These are phyloP conservation scores for Podarcis raffonei DNA, from an alignment of 2,113 vertebrate genomes.

Conservation along the genomic window DNA sequence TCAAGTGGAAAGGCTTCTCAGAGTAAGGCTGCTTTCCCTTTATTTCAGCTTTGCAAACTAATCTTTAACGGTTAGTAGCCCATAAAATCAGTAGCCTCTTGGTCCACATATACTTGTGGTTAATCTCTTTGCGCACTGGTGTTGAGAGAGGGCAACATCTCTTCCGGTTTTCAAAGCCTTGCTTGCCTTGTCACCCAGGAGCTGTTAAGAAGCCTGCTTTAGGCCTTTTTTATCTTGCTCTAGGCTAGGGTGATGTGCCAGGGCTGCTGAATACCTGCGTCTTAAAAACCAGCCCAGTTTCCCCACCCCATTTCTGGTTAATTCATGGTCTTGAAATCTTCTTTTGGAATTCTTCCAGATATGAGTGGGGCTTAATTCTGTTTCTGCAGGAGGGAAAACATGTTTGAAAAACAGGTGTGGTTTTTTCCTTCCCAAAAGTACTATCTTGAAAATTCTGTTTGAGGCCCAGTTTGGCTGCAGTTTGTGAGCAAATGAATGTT, in stretches of 20 bases:
- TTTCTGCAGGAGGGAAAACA: background rate
- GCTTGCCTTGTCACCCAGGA: background rate
- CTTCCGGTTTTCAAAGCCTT: background rate
- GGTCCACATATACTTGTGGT: background rate
- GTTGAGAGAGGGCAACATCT: conserved; percentile 25
- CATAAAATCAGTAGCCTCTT: background rate
- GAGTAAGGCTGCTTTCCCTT: conserved; percentile 79
- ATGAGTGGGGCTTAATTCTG: background rate
- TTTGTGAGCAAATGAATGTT: background rate
- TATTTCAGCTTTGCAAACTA: background rate
- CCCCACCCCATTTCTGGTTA: background rate
- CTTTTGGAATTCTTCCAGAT: background rate
- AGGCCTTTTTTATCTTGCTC: background rate
- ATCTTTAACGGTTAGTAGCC: background rate
- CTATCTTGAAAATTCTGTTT: background rate
- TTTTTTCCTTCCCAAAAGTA: background rate
- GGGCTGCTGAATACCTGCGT: background rate
- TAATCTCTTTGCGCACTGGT: too few relatives aligned
- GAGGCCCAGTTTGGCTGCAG: background rate
- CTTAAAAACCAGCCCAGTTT: background rate
- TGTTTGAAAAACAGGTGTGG: background rate
- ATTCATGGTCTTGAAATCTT: background rate
- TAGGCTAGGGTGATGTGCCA: background rate
- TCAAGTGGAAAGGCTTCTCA: conserved; percentile 98
- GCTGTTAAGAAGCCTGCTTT: background rate